phyloP scores from a whole-genome alignment of 2,888 invertebrate genomes.

The Agriopis aurantiaria region DNA sequence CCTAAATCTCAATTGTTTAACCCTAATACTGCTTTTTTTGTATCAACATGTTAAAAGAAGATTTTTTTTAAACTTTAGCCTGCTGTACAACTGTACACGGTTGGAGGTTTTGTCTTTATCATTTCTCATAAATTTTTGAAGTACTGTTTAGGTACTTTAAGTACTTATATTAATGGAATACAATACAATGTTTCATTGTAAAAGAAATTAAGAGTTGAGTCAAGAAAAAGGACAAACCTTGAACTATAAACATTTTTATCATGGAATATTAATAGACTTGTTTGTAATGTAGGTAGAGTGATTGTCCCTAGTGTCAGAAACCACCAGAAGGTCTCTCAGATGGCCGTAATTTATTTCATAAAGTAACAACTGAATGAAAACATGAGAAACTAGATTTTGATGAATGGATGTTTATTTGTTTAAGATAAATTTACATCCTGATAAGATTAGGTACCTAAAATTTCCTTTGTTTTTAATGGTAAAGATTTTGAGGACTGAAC shows the following conservation, averaged over 20 bases:
- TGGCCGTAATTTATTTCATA: neutral
- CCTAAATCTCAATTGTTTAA: too few relatives aligned
- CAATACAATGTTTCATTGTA: too few relatives aligned
- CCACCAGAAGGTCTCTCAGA: neutral
- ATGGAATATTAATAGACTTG: neutral
- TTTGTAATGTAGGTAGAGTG: neutral
- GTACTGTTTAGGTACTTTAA: too few relatives aligned
- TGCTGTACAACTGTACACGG: too few relatives aligned
- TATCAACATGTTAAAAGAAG: too few relatives aligned
- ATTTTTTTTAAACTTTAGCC: too few relatives aligned
- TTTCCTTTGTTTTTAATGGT: conserved; percentile 5
- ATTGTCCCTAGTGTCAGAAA: neutral
- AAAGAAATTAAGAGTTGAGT: too few relatives aligned
- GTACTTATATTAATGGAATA: too few relatives aligned
- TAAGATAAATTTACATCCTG: conserved; percentile 8
- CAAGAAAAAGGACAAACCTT: neutral
- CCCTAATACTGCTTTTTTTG: too few relatives aligned
- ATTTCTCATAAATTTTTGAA: too few relatives aligned
- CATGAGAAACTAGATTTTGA: neutral
- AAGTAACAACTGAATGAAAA: neutral
- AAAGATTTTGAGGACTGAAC: neutral
- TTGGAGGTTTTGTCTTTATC: too few relatives aligned
- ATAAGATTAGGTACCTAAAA: neutral
- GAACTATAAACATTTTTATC: neutral
- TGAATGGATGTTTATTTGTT: conserved; percentile 1